A percentile compares a stretch with the other conserved stretches of the same genome.
phyloP scores from a whole-genome alignment of 2,797 vertebrate species.

The Helicolenus hilgendorfi region DNA sequence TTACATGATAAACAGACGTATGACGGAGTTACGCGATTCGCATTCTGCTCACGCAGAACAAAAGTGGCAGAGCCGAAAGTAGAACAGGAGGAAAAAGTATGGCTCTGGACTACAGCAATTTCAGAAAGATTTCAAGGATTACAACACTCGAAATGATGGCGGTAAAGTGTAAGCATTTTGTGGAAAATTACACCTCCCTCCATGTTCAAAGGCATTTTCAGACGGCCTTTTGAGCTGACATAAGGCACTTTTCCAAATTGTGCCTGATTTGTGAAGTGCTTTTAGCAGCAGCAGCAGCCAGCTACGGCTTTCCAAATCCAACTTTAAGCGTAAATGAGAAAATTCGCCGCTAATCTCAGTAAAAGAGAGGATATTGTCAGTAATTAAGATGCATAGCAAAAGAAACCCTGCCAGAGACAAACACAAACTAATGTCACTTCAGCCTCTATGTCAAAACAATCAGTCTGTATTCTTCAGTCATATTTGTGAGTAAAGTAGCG shows the following conservation, averaged over 20 bases:
- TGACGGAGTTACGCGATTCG: neutral
- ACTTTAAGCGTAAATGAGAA: neutral
- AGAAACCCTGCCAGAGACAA: neutral
- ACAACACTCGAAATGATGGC: constrained; percentile 32
- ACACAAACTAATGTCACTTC: neutral
- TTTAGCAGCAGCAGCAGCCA: constrained; percentile 29
- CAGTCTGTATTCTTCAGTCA: neutral
- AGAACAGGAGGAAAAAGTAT: neutral
- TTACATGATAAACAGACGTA: constrained; percentile 30
- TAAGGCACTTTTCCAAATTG: constrained; percentile 37
- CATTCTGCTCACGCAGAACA: constrained; percentile 11
- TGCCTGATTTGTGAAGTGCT: constrained; percentile 32
- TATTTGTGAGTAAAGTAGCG: neutral
- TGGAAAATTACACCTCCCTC: constrained; percentile 19
- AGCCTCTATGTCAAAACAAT: neutral
- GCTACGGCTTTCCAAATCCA: neutral
- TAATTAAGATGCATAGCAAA: constrained; percentile 10
- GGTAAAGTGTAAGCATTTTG: constrained; percentile 24
- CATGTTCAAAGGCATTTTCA: constrained; percentile 26
- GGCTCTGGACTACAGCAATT: constrained; percentile 3
- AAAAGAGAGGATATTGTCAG: neutral
- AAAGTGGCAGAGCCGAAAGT: neutral
- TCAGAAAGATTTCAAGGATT: constrained; percentile 42
- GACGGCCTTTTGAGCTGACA: constrained; percentile 28
- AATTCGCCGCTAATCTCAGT: neutral